Evolutionary conservation across 2,797 vertebrate species (phyloP).

Genomic region (Cynodonichthys magdalenae): DNA sequence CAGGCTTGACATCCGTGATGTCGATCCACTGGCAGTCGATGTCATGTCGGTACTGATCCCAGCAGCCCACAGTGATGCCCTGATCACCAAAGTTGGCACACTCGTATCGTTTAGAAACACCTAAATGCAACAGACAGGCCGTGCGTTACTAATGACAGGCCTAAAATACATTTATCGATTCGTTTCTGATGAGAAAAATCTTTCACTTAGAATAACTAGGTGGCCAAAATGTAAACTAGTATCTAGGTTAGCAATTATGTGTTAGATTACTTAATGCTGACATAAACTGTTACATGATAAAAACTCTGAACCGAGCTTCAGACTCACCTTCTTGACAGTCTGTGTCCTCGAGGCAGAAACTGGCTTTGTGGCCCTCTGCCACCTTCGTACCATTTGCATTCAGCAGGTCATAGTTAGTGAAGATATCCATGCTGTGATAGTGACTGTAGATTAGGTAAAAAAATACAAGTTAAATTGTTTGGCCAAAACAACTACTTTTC

Average conservation of each 20-base stretch:
- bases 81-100: constrained; percentile 99
- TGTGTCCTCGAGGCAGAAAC: constrained; percentile 96
- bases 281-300: background rate
- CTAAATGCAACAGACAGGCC: constrained; percentile 62
- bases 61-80: constrained; percentile 97
- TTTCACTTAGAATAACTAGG: no score
- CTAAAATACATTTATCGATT: no score
- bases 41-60: constrained; percentile 96
- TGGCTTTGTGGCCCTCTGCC: constrained; percentile 97
- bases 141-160: background rate
- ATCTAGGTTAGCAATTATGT: no score
- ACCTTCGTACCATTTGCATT: constrained; percentile 91
- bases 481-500: no score
- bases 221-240: no score
- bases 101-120: constrained; percentile 92
- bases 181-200: background rate
- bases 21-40: constrained; percentile 99
- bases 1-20: constrained; percentile 93
- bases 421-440: constrained; percentile 99
- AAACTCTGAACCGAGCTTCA: background rate
- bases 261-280: background rate
- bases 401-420: constrained; percentile 96
- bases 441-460: constrained; percentile 78
- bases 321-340: constrained; percentile 92
- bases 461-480: no score